phyloP scores from a whole-genome alignment of 2,113 vertebrate species.

The Neogobius melanostomus region DNA sequence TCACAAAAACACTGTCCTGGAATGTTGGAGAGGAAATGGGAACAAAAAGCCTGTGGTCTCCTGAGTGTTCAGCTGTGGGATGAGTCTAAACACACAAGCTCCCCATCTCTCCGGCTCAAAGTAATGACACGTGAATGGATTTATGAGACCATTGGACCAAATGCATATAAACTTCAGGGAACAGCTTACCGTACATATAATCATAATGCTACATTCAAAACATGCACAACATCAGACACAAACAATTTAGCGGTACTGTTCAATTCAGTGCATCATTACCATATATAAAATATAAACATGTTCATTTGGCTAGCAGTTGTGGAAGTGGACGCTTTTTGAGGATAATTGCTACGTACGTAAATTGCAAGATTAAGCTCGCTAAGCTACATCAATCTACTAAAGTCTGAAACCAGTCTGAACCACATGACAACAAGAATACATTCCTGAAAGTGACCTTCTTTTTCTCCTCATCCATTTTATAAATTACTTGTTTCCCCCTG shows the following conservation, averaged over 20 bases:
- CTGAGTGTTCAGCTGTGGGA: slow-evolving; percentile 36
- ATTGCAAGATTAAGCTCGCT: no score
- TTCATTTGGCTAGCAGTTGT: neutral
- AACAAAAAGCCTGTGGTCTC: slow-evolving; percentile 54
- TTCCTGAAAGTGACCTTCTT: neutral
- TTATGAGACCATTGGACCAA: slow-evolving; percentile 20
- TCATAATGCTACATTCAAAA: no score
- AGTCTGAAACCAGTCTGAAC: neutral
- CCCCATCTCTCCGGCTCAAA: slow-evolving; percentile 36
- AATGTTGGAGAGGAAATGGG: slow-evolving; percentile 47
- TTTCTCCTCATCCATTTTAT: neutral
- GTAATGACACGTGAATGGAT: slow-evolving; percentile 48
- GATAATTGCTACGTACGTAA: no score
- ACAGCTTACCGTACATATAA: slow-evolving; percentile 10
- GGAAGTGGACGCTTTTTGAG: neutral
- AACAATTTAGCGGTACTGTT: no score
- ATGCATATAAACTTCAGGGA: slow-evolving; percentile 3
- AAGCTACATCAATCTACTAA: neutral
- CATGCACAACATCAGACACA: no score
- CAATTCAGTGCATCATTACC: no score
- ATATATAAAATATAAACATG: neutral
- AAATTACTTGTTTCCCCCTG: neutral
- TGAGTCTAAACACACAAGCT: slow-evolving; percentile 54
- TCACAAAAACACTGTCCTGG: slow-evolving; percentile 47
- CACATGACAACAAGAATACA: neutral